Evolutionary conservation across 2,888 invertebrate species (phyloP).

Genomic region (Cerceris rybyensis): DNA sequence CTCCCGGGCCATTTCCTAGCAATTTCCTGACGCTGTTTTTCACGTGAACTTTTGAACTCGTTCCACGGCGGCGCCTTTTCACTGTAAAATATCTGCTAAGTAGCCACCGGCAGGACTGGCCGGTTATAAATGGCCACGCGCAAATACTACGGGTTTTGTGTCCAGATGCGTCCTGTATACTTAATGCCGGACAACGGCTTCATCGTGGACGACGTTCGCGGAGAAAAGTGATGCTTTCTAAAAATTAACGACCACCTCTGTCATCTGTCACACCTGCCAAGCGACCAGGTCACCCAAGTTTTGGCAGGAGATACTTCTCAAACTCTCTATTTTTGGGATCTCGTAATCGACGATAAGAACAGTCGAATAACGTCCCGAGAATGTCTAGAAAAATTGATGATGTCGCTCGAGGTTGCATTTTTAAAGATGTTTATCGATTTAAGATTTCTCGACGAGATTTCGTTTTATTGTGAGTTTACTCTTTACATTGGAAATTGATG

Average conservation of each 20-base stretch:
- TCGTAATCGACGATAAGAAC: neutral
- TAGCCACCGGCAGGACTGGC: conserved; percentile 67
- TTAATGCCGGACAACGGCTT: conserved; percentile 53
- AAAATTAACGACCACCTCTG: conserved; percentile 62
- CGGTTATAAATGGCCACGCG: conserved; percentile 76
- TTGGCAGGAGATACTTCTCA: conserved; percentile 12
- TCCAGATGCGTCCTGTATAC: conserved; percentile 68
- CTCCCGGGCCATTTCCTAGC: conserved; percentile 76
- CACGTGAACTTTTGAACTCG: conserved; percentile 76
- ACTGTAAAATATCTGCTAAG: conserved; percentile 77
- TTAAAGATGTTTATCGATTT: too few relatives aligned
- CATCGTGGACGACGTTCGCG: conserved; percentile 25
- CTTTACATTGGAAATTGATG: too few relatives aligned
- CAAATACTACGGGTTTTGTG: conserved; percentile 69
- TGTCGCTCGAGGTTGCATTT: neutral
- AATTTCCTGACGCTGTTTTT: conserved; percentile 80
- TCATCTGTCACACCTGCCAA: conserved; percentile 37
- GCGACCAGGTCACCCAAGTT: neutral
- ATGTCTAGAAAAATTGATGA: too few relatives aligned
- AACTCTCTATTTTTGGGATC: neutral
- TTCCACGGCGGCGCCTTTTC: conserved; percentile 53
- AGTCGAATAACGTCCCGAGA: neutral
- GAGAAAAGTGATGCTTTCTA: conserved; percentile 42
- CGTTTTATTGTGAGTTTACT: too few relatives aligned
- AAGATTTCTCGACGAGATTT: too few relatives aligned